Percentiles rank a stretch among this genome's conserved stretches.
Conservation (phyloP, 2,888 invertebrate genomes). For the Ophraella communa region DNA sequence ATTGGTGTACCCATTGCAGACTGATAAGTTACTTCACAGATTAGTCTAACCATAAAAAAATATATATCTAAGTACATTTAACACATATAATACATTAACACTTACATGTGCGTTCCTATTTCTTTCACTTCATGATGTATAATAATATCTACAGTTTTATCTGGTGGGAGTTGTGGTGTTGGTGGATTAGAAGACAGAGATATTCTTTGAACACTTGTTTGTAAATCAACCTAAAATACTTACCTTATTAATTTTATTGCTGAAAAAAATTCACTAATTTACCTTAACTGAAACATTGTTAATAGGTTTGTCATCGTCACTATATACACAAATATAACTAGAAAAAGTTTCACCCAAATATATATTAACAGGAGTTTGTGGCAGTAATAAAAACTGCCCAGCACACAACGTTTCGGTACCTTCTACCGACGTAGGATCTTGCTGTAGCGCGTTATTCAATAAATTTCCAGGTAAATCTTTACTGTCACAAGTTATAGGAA, state of each 20-base stretch:
- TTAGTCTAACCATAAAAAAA: constrained; percentile 68
- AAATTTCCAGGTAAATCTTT: constrained; percentile 85
- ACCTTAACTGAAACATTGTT: constrained; percentile 85
- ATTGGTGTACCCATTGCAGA: constrained; percentile 76
- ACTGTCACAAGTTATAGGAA: constrained; percentile 83
- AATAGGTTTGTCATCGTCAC: constrained; percentile 87
- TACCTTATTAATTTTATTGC: neutral
- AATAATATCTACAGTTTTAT: constrained; percentile 91
- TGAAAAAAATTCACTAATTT: constrained; percentile 40
- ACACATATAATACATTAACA: constrained; percentile 5
- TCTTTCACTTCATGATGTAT: constrained; percentile 99
- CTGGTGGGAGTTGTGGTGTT: constrained; percentile 70
- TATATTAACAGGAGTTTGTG: constrained; percentile 97
- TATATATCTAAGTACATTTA: neutral
- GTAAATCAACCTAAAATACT: constrained; percentile 80
- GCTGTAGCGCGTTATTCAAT: constrained; percentile 77
- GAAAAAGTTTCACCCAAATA: constrained; percentile 98
- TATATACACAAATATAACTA: constrained; percentile 96
- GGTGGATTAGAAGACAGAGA: constrained; percentile 74
- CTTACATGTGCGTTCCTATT: constrained; percentile 94
- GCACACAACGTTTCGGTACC: constrained; percentile 83
- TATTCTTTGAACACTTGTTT: constrained; percentile 89
- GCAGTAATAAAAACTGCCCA: constrained; percentile 89
- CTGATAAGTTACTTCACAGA: constrained; percentile 94
- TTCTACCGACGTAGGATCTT: constrained; percentile 83